These are phyloP conservation scores for Coleophora deauratella DNA, from an alignment of 2,888 invertebrate genomes.

Conservation along the genomic window DNA sequence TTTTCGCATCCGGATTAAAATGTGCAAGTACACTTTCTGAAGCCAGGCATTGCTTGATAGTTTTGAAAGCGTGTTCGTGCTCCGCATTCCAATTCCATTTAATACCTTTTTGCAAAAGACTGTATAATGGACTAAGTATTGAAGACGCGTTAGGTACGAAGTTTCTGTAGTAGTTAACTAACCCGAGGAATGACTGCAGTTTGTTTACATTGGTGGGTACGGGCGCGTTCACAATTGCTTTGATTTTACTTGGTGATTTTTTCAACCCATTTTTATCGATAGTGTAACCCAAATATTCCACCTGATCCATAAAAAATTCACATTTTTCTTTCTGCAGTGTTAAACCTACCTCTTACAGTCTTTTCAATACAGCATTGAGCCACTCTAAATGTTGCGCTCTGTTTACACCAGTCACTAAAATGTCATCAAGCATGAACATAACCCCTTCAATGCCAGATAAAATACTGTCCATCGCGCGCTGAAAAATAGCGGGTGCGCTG, in stretches of 20 bases:
- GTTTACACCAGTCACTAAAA: slow-evolving; percentile 8
- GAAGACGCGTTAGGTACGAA: slow-evolving; percentile 14
- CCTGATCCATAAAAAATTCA: slow-evolving; percentile 15
- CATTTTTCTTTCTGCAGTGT: slow-evolving; percentile 15
- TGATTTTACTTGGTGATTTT: slow-evolving; percentile 14
- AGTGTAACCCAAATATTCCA: slow-evolving; percentile 17
- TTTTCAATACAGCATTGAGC: slow-evolving; percentile 11
- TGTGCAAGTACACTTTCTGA: slow-evolving; percentile 1
- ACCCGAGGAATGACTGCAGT: slow-evolving; percentile 17
- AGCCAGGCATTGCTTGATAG: neutral
- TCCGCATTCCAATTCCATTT: slow-evolving; percentile 11
- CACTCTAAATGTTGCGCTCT: slow-evolving; percentile 8
- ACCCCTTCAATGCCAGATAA: neutral
- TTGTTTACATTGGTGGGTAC: slow-evolving; percentile 11
- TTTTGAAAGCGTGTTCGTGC: neutral
- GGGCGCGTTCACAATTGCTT: slow-evolving; percentile 12
- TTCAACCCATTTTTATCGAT: slow-evolving; percentile 16
- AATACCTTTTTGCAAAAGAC: slow-evolving; percentile 10
- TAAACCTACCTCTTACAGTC: slow-evolving; percentile 15
- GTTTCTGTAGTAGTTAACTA: slow-evolving; percentile 16
- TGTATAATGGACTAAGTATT: slow-evolving; percentile 11
- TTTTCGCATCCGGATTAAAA: slow-evolving; percentile 8
- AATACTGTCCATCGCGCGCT: neutral
- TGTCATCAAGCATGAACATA: slow-evolving; percentile 5
- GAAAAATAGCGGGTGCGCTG: slow-evolving; percentile 10